Conservation (phyloP, 2,113 vertebrate species). For the Antechinus flavipes region DNA sequence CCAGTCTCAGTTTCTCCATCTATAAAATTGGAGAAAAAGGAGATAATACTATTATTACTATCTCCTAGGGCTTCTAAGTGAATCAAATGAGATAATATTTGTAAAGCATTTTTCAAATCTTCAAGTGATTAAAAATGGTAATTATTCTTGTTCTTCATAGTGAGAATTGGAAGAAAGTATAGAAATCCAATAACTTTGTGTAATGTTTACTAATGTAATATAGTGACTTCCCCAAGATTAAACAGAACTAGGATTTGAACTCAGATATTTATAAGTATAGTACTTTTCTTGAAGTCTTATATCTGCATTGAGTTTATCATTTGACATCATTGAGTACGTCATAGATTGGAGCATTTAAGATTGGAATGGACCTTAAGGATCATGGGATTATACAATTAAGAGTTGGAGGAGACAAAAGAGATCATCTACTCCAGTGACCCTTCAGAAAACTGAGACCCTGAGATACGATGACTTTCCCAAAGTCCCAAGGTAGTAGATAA, state of each 20-base stretch:
- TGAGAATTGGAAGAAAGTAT: not conserved
- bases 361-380: not conserved
- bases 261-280: not conserved
- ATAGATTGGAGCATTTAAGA: not conserved
- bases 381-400: not conserved
- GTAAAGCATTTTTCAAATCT: not conserved
- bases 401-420: not conserved
- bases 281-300: not conserved
- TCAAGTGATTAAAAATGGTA: not conserved
- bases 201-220: not conserved
- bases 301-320: not conserved
- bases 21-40: not conserved
- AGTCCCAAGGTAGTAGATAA: not conserved
- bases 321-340: not conserved
- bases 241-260: not conserved
- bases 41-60: not conserved
- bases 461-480: not conserved
- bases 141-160: not conserved
- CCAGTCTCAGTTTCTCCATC: not conserved
- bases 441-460: not conserved
- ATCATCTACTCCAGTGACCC: not conserved
- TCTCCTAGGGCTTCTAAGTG: not conserved
- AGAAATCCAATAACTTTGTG: not conserved
- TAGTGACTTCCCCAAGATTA: not conserved
- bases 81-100: not conserved